These are phyloP conservation scores for Drosophila bunnanda DNA, from an alignment of 2,888 invertebrate genomes.

Conservation along the genomic window DNA sequence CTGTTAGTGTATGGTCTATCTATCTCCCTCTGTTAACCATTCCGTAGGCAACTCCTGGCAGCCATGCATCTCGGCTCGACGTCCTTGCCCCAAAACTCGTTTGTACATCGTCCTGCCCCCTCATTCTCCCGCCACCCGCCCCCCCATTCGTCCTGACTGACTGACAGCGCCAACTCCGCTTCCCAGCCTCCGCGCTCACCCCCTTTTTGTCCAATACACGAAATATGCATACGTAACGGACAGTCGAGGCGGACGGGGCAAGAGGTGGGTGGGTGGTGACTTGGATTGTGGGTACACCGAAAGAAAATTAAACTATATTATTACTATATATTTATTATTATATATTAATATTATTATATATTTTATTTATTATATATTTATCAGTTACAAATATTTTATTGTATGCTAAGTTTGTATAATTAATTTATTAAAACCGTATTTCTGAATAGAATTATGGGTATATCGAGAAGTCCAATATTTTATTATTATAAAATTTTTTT, in stretches of 20 bases:
- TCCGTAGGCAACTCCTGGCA: conserved; percentile 10
- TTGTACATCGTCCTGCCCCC: conserved; percentile 62
- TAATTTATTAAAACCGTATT: too few species aligned
- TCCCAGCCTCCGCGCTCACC: conserved; percentile 1
- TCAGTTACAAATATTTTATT: too few species aligned
- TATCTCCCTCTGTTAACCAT: conserved; percentile 6
- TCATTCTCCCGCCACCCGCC: conserved; percentile 18
- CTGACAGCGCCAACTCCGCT: conserved; percentile 2
- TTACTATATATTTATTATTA: too few species aligned
- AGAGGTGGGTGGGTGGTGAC: not conserved
- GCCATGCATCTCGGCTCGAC: conserved; percentile 70
- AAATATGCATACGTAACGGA: conserved; percentile 80
- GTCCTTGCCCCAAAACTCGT: conserved; percentile 81
- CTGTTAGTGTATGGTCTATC: not conserved
- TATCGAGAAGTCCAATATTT: too few species aligned
- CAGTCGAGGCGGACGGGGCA: conserved; percentile 45
- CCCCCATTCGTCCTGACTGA: conserved; percentile 7
- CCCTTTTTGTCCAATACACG: conserved; percentile 24
- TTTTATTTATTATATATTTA: too few species aligned
- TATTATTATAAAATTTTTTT: too few species aligned
- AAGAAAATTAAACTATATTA: not conserved
- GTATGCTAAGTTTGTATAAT: too few species aligned
- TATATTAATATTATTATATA: too few species aligned
- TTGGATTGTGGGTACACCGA: conserved; percentile 5
- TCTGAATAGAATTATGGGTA: too few species aligned